Evolutionary conservation across 2,888 invertebrate genomes (phyloP), one percentile per base, ranked within the genome.

Genomic region (Ephialtes manifestator): DNA sequence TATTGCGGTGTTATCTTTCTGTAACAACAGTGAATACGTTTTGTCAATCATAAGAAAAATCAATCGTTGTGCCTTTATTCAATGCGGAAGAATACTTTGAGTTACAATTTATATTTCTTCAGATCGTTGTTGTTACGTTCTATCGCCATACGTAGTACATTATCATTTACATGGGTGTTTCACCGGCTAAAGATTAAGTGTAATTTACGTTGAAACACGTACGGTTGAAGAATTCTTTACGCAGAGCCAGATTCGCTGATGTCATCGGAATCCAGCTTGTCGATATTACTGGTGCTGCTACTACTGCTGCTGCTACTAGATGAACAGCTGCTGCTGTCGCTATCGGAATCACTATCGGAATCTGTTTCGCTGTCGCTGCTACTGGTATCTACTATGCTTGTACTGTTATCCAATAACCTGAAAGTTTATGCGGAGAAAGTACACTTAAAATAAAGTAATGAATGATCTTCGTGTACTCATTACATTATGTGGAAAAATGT

Each of bases 221-320:
- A 7, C 15, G 31, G n/a, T n/a, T 31, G 60, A 31, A 63, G 31
- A 35, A 35, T 18, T 18, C 31, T 39, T 75, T 20, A 85, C 39
- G 70, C 43, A 24, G 75, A 76, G 46, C 60, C 79, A 35, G 76
- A 76, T 43, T 83, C 76, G 46, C 75, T 89, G 28, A 81, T 43
- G 76, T 93, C 92, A 53, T 93, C 93, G 2, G 92, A 93, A 78
- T 93, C 93, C n/a, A 93, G 84, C 70, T 83, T 82, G 2, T 86
- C 76, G 60, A 67, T 84, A 35, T 83, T 88, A 77, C 85, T 88
- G 10, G 10, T 39, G 39, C 39, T 39, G 39, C 39, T 39, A 60
- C 81, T 89, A 2, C 87, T 87, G 15, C 84, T 87, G 10, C 84
- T 85, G 58, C 81, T 39, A 10, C 39, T 39, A 10, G 39, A 39